A percentile compares a stretch with the other conserved stretches of the same genome.
Evolutionary conservation across 2,888 invertebrate species (phyloP).

Genomic region (Caenorhabditis becei): DNA sequence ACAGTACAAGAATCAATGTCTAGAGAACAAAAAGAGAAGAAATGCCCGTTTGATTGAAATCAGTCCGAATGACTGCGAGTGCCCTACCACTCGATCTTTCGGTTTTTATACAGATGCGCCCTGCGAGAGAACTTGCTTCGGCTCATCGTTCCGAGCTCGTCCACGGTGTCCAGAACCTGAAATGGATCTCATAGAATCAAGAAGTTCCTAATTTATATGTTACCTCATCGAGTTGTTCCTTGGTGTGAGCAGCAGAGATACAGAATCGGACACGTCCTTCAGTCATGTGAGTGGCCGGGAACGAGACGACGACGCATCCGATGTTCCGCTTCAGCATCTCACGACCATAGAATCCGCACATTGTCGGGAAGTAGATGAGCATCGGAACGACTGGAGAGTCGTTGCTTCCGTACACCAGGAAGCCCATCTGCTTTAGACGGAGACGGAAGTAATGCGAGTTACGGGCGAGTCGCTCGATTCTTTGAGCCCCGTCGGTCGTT

Average conservation of each 20-base stretch:
- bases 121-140: constrained; percentile 76
- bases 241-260: constrained; percentile 93
- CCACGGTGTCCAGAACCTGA: constrained; percentile 71
- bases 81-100: constrained; percentile 75
- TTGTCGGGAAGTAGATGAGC: constrained; percentile 94
- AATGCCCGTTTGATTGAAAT: constrained; percentile 41
- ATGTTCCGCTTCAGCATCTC: constrained; percentile 88
- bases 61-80: background rate
- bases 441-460: constrained; percentile 83
- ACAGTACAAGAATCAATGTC: constrained; percentile 17
- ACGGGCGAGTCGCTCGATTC: constrained; percentile 82
- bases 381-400: constrained; percentile 98
- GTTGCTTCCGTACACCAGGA: constrained; percentile 93
- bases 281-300: constrained; percentile 96
- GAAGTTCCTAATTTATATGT: background rate
- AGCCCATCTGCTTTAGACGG: constrained; percentile 90
- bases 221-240: constrained; percentile 90
- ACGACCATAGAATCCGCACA: constrained; percentile 93
- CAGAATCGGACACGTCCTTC: constrained; percentile 92
- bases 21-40: constrained; percentile 29
- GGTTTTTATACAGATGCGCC: constrained; percentile 75
- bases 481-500: constrained; percentile 84
- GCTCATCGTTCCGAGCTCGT: constrained; percentile 74
- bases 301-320: constrained; percentile 96
- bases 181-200: constrained; percentile 2